Evolutionary conservation across 2,888 invertebrate species (phyloP), one percentile per base, ranked within the genome.

Genomic region (Drosophila subsilvestris): DNA sequence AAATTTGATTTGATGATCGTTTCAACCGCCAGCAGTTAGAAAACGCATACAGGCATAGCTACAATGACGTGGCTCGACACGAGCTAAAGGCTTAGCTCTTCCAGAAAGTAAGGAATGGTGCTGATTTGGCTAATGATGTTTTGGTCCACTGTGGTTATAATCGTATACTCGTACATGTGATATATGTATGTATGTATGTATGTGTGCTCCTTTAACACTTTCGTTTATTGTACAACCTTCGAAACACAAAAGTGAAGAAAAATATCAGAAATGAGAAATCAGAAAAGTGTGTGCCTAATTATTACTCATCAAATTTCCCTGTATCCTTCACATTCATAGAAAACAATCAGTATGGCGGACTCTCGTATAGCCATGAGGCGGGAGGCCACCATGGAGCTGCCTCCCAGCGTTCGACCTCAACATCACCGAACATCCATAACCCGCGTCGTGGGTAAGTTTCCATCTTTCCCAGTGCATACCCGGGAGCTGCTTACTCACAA

Each of bases 401-500:
- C 1, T 78, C 83, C 1, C 91, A 91, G 25, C 83, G 90, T 22
- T 91, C 91, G 12, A 78, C 80, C 3, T 90, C 91, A 4, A 89
- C 91, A 14, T 91, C 92, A 5, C 91, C 91, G 8, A 91, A 92
- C 63, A 87, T 92, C 27, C 90, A 91, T 58, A 78, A 88, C 1
- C 75, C 89, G 1, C 88, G 91, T 6, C 90, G 89, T 70, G 91
- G 90, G 91, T 92, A 85, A 89, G 91, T 87, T 10, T 10, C 20
- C 27, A 27, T 17, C 1, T 37, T 1, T n/a, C 14, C 37, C 37
- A 37, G 37, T 37, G 5, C 22, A 22, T 22, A 4, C 14, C 5
- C 14, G 32, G 27, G 12, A 27, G 4, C 4, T 2, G 25, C 25
- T 20, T 3, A 14, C 5, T 32, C 14, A 3, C 53, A 12, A 4